Base-by-base conservation (phyloP, 1,140 invertebrate species). In the Fopius arisanus region DNA sequence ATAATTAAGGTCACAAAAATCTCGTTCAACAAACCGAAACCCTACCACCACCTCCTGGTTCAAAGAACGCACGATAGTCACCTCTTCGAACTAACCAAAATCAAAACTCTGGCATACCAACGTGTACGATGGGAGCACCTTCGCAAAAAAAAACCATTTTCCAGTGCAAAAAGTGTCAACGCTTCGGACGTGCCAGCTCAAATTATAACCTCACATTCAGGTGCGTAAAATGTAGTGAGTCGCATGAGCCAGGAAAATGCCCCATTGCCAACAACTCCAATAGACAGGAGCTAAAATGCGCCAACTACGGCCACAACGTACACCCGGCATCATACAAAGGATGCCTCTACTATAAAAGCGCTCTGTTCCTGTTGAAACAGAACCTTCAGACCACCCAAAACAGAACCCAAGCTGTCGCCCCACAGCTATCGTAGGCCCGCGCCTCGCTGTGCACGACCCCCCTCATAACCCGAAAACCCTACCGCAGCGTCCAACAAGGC, bases 31-130 rank as follows among this genome's bases (percentile, higher is more conserved):
- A 54, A 10, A 54, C 1, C 10, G 21, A 26, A 26, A 19, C 12
- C 48, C 21, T 10, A 3, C 48, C 48, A 21, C 48, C 48, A 3
- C 16, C 14, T 85, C 82, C 83, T 82, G 84, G 80, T 83, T 78
- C 78, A 66, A 76, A 77, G 81, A 78, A 78, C 79, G 75, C 78
- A 63, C 12, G 41, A 14, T 12, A n/a, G 12, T 43, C 3, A 43
- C 41, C 10, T 43, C 29, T 31, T 7, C 3, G 41, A 43, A 12
- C 21, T 59, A 26, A 21, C 10, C 3, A 59, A 59, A 6, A 59
- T 59, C 16, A 59, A 28, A 12, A 59, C 51, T 10, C 16, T 59
- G 23, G 23, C 51, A 3, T 59, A 29, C 12, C 29, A 63, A 16
- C 0, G 14, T 10, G 26, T 31, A 29, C 2, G n/a, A 6, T 33